Conservation (phyloP, 2,888 invertebrate genomes). For the Acleris sparsana region DNA sequence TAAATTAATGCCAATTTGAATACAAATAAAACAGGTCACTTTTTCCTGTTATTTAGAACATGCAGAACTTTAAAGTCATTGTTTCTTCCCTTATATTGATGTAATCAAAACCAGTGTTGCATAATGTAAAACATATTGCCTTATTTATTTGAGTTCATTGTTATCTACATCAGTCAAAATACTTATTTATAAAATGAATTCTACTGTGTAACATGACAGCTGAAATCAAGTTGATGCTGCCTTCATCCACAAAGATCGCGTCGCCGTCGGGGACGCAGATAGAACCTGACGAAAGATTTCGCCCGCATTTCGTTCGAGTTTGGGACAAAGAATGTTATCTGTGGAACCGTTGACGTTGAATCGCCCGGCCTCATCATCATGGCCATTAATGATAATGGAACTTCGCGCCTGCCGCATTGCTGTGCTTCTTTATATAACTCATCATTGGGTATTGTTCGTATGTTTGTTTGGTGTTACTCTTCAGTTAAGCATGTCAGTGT, state of each 20-base stretch:
- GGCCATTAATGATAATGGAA: constrained; percentile 14
- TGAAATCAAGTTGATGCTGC: too few species aligned
- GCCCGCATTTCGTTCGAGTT: constrained; percentile 30
- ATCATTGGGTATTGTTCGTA: constrained; percentile 7
- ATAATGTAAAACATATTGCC: too few species aligned
- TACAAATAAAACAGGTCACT: too few species aligned
- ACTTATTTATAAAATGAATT: too few species aligned
- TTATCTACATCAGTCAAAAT: too few species aligned
- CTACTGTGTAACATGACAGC: too few species aligned
- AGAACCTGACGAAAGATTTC: constrained; percentile 22
- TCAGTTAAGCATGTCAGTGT: not conserved
- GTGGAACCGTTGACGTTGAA: constrained; percentile 27
- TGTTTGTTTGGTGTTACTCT: constrained; percentile 3
- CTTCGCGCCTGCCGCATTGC: not conserved
- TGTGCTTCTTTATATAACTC: not conserved
- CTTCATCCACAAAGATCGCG: constrained; percentile 6
- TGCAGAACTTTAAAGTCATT: too few species aligned
- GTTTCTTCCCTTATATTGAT: too few species aligned
- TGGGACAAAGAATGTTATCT: constrained; percentile 31
- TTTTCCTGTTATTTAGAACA: too few species aligned
- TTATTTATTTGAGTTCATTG: too few species aligned
- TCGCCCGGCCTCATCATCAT: constrained; percentile 17
- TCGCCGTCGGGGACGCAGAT: not conserved
- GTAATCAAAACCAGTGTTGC: too few species aligned
- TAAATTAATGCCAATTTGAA: too few species aligned